Base-by-base conservation (phyloP, 2,113 vertebrate genomes). In the Aix galericulata region DNA sequence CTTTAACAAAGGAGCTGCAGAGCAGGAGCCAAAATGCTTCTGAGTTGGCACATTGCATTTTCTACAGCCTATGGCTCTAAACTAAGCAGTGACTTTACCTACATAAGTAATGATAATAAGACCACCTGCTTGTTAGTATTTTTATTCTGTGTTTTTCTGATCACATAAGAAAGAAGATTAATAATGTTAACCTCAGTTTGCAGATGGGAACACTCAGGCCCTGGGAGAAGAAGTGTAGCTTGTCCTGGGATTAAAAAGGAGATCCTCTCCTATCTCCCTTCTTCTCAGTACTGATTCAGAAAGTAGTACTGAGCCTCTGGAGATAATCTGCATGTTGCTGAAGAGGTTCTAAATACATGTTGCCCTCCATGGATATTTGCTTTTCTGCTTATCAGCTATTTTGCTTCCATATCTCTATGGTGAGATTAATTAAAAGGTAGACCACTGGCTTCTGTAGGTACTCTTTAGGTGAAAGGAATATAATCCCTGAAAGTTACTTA, bases 131-230 rank as follows among this genome's bases (percentile, higher is more conserved):
- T 36, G 27, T 44, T 27, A 16, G 2, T 74, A 42, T 8, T 88
- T 38, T 63, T 46, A 31, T 6, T 72, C 80, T 25, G 3, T 40
- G 48, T 23, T 26, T 44, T 13, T 67, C 66, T 17, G 16, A 58
- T 55, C n/a, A 8, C 0, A 0, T 6, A 36, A 80, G 5, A 52
- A 69, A 42, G 11, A 62, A 75, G 5, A 26, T 34, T 27, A 55
- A 29, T 67, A 31, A 4, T 13, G 8, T n/a, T 60, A 38, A 26
- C 11, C 6, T 6, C 5, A 3, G 5, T 84, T 78, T 58, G 27
- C 42, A 72, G 13, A 52, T 10, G 2, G 15, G 15, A 79, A 21
- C 23, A 60, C 13, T 36, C 38, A 77, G 34, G 7, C 2, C 1
- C 8, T 21, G 11, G 36, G 26, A 64, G 22, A 15, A 68, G 58